Evolutionary conservation across 2,888 invertebrate species (phyloP).

Genomic region (Panopea generosa): DNA sequence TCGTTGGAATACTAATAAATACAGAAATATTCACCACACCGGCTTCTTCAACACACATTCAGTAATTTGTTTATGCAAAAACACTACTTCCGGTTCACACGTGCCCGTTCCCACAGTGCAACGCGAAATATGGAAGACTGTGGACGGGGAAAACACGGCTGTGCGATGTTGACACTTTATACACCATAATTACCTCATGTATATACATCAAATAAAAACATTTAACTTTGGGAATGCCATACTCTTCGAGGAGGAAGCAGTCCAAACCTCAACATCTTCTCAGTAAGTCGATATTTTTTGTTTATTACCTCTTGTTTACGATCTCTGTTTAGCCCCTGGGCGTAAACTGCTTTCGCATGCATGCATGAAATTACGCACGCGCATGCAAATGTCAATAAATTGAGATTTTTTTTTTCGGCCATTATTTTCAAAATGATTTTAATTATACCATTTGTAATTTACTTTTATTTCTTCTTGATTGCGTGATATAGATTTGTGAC

Average conservation of each 20-base stretch:
- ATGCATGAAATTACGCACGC: slow-evolving; percentile 79
- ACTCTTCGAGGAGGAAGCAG: slow-evolving; percentile 80
- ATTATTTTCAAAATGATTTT: neutral
- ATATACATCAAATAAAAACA: slow-evolving; percentile 59
- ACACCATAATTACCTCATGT: slow-evolving; percentile 65
- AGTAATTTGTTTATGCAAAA: slow-evolving; percentile 46
- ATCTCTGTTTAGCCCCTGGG: slow-evolving; percentile 42
- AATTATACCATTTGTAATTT: neutral
- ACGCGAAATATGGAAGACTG: slow-evolving; percentile 74
- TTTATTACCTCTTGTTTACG: slow-evolving; percentile 29
- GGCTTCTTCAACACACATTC: slow-evolving; percentile 28
- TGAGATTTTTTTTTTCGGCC: neutral
- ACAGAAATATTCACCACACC: neutral
- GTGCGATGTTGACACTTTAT: slow-evolving; percentile 72
- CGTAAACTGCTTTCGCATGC: slow-evolving; percentile 74
- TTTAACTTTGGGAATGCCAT: slow-evolving; percentile 64
- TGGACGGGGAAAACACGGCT: slow-evolving; percentile 71
- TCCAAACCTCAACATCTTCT: slow-evolving; percentile 77
- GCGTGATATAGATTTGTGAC: no score
- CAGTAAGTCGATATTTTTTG: slow-evolving; percentile 65
- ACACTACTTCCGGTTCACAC: slow-evolving; percentile 62
- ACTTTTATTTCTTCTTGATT: neutral
- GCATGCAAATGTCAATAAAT: slow-evolving; percentile 56
- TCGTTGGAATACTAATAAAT: no score
- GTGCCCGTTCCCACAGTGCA: slow-evolving; percentile 70